Conservation (phyloP, 2,888 invertebrate species). For the Cosmia pyralina region DNA sequence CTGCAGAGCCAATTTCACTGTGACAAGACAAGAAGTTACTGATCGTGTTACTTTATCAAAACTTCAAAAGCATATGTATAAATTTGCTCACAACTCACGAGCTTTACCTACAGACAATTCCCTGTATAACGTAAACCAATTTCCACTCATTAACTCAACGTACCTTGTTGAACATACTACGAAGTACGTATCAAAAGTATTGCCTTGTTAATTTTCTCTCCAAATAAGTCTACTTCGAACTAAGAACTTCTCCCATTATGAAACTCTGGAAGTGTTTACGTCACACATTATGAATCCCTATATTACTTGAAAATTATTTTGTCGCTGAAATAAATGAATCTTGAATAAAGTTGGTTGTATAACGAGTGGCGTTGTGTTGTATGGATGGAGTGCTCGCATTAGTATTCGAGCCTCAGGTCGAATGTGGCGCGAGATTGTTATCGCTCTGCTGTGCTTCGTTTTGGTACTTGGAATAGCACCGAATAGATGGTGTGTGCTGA, state of each 20-base stretch:
- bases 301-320: conserved; percentile 70
- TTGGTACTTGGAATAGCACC: conserved; percentile 62
- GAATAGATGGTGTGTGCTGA: conserved; percentile 66
- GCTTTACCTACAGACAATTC: conserved; percentile 59
- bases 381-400: conserved; percentile 74
- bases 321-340: conserved; percentile 71
- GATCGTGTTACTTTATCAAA: conserved; percentile 54
- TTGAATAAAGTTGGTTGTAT: conserved; percentile 67
- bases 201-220: conserved; percentile 65
- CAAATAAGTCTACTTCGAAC: conserved; percentile 59
- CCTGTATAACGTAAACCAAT: conserved; percentile 67
- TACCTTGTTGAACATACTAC: conserved; percentile 62
- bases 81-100: conserved; percentile 52
- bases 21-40: conserved; percentile 50
- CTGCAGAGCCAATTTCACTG: conserved; percentile 54
- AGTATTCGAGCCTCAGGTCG: conserved; percentile 72
- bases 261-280: conserved; percentile 67
- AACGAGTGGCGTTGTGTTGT: conserved; percentile 69
- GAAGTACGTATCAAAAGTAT: conserved; percentile 66
- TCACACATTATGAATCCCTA: conserved; percentile 68
- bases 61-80: conserved; percentile 50
- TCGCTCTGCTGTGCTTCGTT: conserved; percentile 68
- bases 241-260: conserved; percentile 67
- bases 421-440: conserved; percentile 77
- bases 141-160: conserved; percentile 62